Base-by-base conservation (phyloP, 2,797 vertebrate species). In the Epinephelus malabaricus region DNA sequence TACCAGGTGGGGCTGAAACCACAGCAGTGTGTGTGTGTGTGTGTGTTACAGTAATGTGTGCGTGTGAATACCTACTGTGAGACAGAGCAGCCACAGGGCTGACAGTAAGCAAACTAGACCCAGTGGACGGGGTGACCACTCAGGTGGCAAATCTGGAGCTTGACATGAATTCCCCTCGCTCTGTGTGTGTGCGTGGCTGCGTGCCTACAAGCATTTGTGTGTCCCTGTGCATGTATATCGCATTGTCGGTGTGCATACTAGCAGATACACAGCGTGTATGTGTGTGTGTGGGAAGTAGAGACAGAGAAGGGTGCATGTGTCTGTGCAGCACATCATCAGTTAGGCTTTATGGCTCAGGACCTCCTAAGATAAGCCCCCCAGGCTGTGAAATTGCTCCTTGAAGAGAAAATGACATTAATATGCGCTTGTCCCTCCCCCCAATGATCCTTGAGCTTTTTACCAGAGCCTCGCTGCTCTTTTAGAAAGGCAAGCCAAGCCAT, bases 371-470 rank as follows among this genome's bases (percentile, higher is more conserved):
- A 92, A 93, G 86, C 90, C 93, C 91, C 90, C 90, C 88, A 88
- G 92, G 94, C 92, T 91, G 92, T 90, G 92, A 93, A 93, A 92
- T 93, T 93, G 92, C 93, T 94, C 93, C 89, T 91, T 92, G 86
- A 92, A 91, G 93, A 92, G 90, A 92, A 94, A 94, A 94, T 91
- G 90, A 93, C 92, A 94, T 93, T 93, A 93, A 95, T 94, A 94
- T 93, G 90, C 78, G 23, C 74, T 88, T 67, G 80, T 86, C 86
- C 89, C 85, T 88, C 86, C 90, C 86, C 88, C 84, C 74, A 59
- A 84, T 87, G 92, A 92, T 92, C 87, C 88, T 85, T 86, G 73
- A 88, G 85, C 82, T 90, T 84, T 87, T 91, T 86, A 86, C 89
- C 83, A 80, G 68, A 73, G 89, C 85, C 80, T 87, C 61, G n/a